Evolutionary conservation across 2,797 vertebrate species (phyloP).

Genomic region (Melanotaenia trifasciata): DNA sequence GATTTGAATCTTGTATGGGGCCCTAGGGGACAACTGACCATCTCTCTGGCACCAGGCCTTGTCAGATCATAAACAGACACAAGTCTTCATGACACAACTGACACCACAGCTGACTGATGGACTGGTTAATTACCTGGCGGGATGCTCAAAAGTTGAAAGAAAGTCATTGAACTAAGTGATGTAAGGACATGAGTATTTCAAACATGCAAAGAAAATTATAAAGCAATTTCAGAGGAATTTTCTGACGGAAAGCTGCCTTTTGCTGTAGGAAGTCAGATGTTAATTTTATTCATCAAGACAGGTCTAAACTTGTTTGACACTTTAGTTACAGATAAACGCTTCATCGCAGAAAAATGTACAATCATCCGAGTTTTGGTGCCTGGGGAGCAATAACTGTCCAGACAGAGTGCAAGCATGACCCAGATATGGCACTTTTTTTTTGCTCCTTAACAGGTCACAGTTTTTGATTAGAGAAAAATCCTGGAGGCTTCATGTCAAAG

Average conservation of each 20-base stretch:
- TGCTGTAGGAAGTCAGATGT: slow-evolving; percentile 61
- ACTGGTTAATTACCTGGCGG: slow-evolving; percentile 54
- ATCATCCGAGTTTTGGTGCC: slow-evolving; percentile 47
- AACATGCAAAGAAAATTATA: slow-evolving; percentile 53
- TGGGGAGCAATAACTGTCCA: slow-evolving; percentile 64
- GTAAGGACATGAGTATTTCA: slow-evolving; percentile 68
- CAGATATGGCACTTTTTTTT: slow-evolving; percentile 50
- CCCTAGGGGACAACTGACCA: background rate
- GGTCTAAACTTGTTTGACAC: slow-evolving; percentile 68
- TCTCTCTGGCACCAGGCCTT: background rate
- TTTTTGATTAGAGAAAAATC: slow-evolving; percentile 21
- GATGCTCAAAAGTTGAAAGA: slow-evolving; percentile 24
- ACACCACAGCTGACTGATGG: slow-evolving; percentile 49
- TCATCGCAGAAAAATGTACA: slow-evolving; percentile 48
- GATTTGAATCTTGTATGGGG: background rate
- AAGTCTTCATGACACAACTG: slow-evolving; percentile 34
- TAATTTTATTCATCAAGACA: slow-evolving; percentile 61
- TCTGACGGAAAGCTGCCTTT: slow-evolving; percentile 35
- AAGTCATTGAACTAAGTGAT: slow-evolving; percentile 61
- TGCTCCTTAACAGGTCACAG: slow-evolving; percentile 20
- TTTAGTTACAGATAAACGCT: slow-evolving; percentile 48
- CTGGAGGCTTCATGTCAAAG: background rate
- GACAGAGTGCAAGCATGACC: slow-evolving; percentile 48
- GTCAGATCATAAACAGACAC: slow-evolving; percentile 7
- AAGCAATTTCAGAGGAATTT: slow-evolving; percentile 70